phyloP scores from a whole-genome alignment of 2,113 vertebrate species.

The Calyptomena viridis region DNA sequence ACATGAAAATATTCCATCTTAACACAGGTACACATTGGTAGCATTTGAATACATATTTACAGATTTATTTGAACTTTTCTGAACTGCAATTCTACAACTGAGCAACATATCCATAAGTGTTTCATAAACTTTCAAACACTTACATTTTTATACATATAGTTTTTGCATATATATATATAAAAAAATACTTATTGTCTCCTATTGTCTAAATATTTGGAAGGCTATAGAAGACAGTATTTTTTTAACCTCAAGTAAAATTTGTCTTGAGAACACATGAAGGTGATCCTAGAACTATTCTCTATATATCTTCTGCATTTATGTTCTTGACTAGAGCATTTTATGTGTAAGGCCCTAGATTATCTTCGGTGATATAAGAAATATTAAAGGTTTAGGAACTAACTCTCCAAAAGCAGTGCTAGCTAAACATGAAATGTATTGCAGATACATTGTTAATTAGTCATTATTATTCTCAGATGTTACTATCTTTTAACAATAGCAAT shows the following conservation, averaged over 20 bases:
- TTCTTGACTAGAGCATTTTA: not conserved
- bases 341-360: not conserved
- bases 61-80: conserved; percentile 80
- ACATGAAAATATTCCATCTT: not conserved
- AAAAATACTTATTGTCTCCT: not conserved
- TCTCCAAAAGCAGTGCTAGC: not conserved
- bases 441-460: not conserved
- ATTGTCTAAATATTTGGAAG: not conserved
- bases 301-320: not conserved
- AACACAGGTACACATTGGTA: not conserved
- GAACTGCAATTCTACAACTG: conserved; percentile 69
- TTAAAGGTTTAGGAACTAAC: not conserved
- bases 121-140: conserved; percentile 71
- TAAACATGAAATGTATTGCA: not conserved
- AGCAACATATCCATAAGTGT: conserved; percentile 72
- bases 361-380: not conserved
- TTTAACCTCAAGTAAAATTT: not conserved
- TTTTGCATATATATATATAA: not conserved
- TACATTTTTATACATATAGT: conserved; percentile 81
- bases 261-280: not conserved
- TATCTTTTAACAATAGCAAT: not conserved
- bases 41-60: conserved; percentile 69
- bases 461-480: not conserved
- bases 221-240: not conserved
- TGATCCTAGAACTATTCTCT: not conserved